Evolutionary conservation across 2,113 vertebrate species (phyloP).

Genomic region (Cygnus buccinator): DNA sequence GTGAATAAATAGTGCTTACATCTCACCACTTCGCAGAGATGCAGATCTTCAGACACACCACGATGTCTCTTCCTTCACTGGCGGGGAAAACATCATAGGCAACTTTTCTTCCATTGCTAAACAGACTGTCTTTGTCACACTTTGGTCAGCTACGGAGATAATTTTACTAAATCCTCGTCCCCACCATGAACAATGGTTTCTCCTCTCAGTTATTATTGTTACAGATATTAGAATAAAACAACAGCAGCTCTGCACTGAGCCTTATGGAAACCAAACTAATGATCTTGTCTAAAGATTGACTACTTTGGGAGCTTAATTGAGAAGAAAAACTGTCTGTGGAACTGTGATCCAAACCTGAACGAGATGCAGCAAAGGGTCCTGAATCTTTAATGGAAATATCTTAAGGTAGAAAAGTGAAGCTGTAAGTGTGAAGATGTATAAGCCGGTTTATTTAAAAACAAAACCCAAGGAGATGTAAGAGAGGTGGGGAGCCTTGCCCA

Average conservation of each 20-base stretch:
- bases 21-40: background rate
- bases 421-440: background rate
- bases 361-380: background rate
- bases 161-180: background rate
- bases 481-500: background rate
- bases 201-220: background rate
- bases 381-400: background rate
- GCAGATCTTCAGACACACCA: background rate
- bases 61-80: background rate
- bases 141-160: background rate
- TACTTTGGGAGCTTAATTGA: background rate
- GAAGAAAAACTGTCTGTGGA: background rate
- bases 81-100: background rate
- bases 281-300: background rate
- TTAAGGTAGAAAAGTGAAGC: background rate
- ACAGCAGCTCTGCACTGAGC: background rate
- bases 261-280: background rate
- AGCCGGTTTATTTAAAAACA: background rate
- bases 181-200: background rate
- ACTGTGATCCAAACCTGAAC: background rate
- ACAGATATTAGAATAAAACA: background rate
- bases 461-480: background rate
- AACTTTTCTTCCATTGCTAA: background rate
- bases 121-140: background rate
- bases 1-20: background rate